Percentiles rank a stretch among this genome's conserved stretches.
phyloP scores from a whole-genome alignment of 1,140 invertebrate species.

The Hylaeus volcanicus region DNA sequence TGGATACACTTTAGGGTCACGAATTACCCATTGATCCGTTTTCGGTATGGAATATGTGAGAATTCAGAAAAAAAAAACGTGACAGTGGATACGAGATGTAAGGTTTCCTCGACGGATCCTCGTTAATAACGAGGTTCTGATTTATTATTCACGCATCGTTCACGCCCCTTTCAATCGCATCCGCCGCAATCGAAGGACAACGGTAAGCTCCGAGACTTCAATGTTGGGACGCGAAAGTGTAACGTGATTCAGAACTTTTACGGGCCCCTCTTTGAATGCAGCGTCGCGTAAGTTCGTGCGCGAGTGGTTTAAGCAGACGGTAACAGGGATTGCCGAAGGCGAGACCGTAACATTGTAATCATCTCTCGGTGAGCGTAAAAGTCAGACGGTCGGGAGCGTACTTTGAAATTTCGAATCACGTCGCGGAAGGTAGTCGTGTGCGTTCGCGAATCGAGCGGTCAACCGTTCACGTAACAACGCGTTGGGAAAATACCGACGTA shows the following conservation, averaged over 20 bases:
- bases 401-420: constrained; percentile 25
- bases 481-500: neutral
- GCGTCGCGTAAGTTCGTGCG: constrained; percentile 10
- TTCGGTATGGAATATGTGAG: no score
- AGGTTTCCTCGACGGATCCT: no score
- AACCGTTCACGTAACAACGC: neutral
- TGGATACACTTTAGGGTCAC: no score
- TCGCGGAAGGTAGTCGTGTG: constrained; percentile 3
- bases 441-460: constrained; percentile 8
- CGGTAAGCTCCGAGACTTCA: neutral
- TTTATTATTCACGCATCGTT: neutral
- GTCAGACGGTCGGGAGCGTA: constrained; percentile 3
- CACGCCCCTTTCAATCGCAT: neutral
- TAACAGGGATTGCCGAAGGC: neutral
- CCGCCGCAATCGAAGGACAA: neutral
- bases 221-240: constrained; percentile 3
- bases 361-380: constrained; percentile 3
- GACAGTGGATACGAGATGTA: no score
- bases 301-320: neutral
- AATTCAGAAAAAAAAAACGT: no score
- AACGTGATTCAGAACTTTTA: constrained; percentile 8
- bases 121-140: neutral
- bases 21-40: no score
- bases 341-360: constrained; percentile 23
- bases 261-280: constrained; percentile 15